Evolutionary conservation across 2,797 vertebrate genomes (phyloP).

Genomic region (Ispidina lecontei): DNA sequence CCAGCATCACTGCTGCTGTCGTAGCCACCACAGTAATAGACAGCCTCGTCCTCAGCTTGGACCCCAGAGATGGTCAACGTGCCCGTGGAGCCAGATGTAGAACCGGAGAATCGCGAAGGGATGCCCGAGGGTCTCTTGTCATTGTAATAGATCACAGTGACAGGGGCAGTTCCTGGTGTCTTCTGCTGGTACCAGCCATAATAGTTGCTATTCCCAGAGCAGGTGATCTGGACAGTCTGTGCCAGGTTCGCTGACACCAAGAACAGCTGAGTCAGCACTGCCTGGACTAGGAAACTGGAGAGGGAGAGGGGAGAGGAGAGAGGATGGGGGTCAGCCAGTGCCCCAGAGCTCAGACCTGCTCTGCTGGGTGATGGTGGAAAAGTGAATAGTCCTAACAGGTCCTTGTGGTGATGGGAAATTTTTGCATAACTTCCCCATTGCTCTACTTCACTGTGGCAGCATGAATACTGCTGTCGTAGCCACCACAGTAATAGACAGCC

Average conservation of each 20-base stretch:
- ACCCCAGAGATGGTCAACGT: not conserved
- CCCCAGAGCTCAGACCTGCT: not conserved
- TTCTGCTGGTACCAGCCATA: not conserved
- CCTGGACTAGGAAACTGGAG: too few relatives aligned
- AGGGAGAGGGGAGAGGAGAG: not conserved
- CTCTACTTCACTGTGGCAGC: too few relatives aligned
- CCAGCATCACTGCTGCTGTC: too few relatives aligned
- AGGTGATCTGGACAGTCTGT: not conserved
- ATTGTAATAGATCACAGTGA: not conserved
- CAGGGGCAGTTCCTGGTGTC: not conserved
- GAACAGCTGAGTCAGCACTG: too few relatives aligned
- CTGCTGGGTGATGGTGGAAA: too few relatives aligned
- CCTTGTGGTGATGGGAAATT: too few relatives aligned
- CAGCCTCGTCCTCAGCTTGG: not conserved
- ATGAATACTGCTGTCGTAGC: too few relatives aligned
- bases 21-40: too few relatives aligned
- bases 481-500: too few relatives aligned
- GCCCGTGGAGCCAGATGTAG: not conserved
- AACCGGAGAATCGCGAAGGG: not conserved
- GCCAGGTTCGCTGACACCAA: too few relatives aligned
- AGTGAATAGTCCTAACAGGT: too few relatives aligned
- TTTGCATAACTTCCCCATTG: too few relatives aligned
- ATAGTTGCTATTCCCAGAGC: not conserved
- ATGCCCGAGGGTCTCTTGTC: not conserved
- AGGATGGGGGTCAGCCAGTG: not conserved